A percentile compares a stretch with the other conserved stretches of the same genome.
These are phyloP conservation scores for Macropis europaea DNA, from an alignment of 2,888 invertebrate genomes.

Conservation along the genomic window DNA sequence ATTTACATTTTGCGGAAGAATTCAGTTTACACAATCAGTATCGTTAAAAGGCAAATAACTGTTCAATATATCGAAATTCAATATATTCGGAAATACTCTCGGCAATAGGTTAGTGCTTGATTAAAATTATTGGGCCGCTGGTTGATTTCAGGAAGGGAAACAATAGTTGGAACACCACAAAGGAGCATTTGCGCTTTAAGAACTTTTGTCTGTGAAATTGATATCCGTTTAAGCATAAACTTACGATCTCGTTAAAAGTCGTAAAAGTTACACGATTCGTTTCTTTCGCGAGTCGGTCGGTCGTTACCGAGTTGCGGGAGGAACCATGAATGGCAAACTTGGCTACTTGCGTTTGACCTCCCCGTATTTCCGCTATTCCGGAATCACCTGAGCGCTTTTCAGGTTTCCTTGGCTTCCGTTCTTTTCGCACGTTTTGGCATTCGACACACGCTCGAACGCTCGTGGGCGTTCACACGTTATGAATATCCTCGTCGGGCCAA, in stretches of 20 bases:
- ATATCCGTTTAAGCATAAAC: constrained; percentile 47
- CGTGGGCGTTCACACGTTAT: constrained; percentile 70
- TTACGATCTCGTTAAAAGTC: constrained; percentile 52
- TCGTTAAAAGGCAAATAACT: too few species aligned
- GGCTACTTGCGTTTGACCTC: constrained; percentile 42
- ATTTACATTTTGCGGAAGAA: too few species aligned
- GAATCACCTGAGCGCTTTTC: constrained; percentile 57
- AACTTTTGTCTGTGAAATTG: constrained; percentile 39
- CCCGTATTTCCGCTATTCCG: constrained; percentile 49
- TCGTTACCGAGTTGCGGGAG: constrained; percentile 43
- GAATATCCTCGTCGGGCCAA: constrained; percentile 68
- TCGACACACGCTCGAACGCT: constrained; percentile 66
- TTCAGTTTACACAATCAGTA: too few species aligned
- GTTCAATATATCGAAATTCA: too few species aligned
- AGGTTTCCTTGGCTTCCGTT: constrained; percentile 61
- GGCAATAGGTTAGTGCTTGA: neutral
- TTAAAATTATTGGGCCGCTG: neutral
- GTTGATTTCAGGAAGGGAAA: constrained; percentile 3
- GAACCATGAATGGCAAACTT: constrained; percentile 45
- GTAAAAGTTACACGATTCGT: constrained; percentile 52
- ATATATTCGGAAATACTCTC: neutral
- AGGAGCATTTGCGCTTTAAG: constrained; percentile 8
- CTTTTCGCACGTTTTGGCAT: constrained; percentile 66
- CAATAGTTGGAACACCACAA: constrained; percentile 1
- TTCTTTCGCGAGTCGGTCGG: constrained; percentile 41